Evolutionary conservation across 2,113 vertebrate species (phyloP).

Genomic region (Anser brachyrhynchus): DNA sequence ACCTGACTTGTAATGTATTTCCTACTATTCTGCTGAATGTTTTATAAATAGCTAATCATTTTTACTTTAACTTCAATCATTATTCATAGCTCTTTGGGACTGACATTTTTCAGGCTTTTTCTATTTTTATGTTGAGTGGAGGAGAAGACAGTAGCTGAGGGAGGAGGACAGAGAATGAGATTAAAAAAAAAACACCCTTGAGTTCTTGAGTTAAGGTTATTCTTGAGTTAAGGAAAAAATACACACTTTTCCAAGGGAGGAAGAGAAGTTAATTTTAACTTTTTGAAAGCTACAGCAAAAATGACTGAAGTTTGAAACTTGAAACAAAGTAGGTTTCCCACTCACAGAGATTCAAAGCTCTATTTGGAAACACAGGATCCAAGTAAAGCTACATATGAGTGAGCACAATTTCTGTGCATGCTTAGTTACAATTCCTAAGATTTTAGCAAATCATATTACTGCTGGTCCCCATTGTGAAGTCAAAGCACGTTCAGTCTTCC

Average conservation of each 20-base stretch:
- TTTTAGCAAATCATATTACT: background rate
- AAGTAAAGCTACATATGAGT: background rate
- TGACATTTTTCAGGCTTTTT: background rate
- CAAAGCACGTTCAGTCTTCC: background rate
- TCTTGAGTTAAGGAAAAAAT: background rate
- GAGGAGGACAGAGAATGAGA: background rate
- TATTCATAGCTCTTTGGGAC: background rate
- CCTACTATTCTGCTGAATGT: background rate
- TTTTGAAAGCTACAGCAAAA: background rate
- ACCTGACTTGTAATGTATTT: background rate
- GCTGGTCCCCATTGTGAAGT: background rate
- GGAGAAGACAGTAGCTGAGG: background rate
- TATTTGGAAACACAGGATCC: background rate
- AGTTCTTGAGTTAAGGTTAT: background rate
- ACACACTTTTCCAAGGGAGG: background rate
- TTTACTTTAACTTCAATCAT: background rate
- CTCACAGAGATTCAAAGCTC: background rate
- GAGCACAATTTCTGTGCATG: background rate
- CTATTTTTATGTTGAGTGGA: constrained; percentile 9
- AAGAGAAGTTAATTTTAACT: background rate
- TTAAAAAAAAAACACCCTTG: background rate
- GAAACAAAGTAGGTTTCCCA: background rate
- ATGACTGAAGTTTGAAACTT: background rate
- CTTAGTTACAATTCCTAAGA: background rate
- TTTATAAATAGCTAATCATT: background rate